A percentile compares a stretch with the other conserved stretches of the same genome.
Conservation (phyloP, 2,113 vertebrate genomes). For the Cheirogaleus medius region DNA sequence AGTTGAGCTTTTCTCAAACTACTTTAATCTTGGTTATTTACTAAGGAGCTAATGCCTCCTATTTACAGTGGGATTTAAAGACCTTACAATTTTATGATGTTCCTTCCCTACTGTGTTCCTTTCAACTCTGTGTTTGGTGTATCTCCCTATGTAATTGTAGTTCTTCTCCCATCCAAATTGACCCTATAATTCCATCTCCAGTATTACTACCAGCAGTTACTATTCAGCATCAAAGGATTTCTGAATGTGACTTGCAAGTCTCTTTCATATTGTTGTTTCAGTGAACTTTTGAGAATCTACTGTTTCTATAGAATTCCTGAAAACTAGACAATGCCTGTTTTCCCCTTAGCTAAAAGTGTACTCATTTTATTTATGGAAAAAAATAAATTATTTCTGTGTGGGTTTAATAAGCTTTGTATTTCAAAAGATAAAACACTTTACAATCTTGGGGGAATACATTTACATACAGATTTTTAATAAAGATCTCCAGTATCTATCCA, state of each 20-base stretch:
- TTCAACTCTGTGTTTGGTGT: background rate
- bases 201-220: background rate
- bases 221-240: background rate
- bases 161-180: background rate
- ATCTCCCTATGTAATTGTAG: background rate
- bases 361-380: conserved; percentile 47
- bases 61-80: background rate
- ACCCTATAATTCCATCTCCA: background rate
- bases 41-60: background rate
- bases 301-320: background rate
- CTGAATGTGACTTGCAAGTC: background rate
- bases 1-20: background rate
- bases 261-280: conserved; percentile 1
- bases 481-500: conserved; percentile 1
- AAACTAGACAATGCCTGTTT: conserved; percentile 29
- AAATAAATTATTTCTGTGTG: conserved; percentile 32
- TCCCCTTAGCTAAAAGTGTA: background rate
- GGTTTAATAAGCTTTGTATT: conserved; percentile 39
- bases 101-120: background rate
- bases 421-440: conserved; percentile 29
- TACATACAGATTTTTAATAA: conserved; percentile 41
- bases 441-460: conserved; percentile 35
- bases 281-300: background rate
- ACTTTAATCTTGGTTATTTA: background rate
- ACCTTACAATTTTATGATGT: background rate